Conservation (phyloP, 2,888 invertebrate species). For the Cheilosia impressa region DNA sequence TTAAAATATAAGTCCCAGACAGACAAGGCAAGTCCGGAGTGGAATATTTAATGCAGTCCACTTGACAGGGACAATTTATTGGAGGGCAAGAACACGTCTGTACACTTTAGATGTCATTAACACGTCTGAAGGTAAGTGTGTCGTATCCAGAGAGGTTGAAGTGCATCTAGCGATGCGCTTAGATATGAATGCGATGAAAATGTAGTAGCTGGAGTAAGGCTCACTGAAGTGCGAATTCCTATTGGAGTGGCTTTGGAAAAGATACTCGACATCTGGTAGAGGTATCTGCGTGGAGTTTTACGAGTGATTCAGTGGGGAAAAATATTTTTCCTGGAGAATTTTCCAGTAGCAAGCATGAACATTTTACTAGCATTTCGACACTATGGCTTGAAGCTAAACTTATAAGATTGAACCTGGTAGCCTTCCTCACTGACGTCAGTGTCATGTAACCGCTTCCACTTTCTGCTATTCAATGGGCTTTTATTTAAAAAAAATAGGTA, state of each 20-base stretch:
- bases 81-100: conserved; percentile 50
- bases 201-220: not conserved
- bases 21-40: conserved; percentile 22
- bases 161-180: not conserved
- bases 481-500: no score
- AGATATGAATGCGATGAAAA: not conserved
- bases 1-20: conserved; percentile 14
- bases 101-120: conserved; percentile 54
- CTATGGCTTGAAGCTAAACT: no score
- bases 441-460: no score
- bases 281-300: not conserved
- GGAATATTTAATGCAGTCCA: conserved; percentile 37
- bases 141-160: not conserved
- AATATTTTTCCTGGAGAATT: no score
- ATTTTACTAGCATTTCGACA: no score
- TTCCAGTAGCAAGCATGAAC: no score
- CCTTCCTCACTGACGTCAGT: no score
- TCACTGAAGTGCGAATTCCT: not conserved
- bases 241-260: not conserved
- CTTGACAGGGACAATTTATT: conserved; percentile 38
- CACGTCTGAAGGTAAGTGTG: conserved; percentile 23
- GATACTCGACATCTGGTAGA: not conserved
- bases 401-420: no score
- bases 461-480: no score
- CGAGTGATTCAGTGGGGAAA: no score